A percentile compares a stretch with the other conserved stretches of the same genome.
These are phyloP conservation scores for Bos javanicus DNA, from an alignment of 2,113 vertebrate species.

Conservation along the genomic window DNA sequence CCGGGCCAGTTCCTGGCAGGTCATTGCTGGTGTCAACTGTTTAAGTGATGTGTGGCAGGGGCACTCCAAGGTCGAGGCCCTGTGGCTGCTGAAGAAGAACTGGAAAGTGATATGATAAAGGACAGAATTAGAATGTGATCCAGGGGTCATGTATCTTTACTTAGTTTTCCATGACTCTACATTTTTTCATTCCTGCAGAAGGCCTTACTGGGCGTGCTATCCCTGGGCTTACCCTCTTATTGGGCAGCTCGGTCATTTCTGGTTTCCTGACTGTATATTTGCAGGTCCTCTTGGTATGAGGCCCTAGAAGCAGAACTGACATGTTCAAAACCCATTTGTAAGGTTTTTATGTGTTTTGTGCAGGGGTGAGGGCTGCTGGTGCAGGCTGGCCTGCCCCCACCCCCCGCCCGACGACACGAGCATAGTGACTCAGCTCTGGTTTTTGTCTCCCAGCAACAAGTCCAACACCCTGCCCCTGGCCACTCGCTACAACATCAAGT, in stretches of 20 bases:
- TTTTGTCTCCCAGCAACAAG: slow-evolving; percentile 86
- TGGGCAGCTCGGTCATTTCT: background rate
- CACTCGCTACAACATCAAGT: slow-evolving; percentile 89
- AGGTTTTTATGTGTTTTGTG: background rate
- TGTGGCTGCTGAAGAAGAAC: background rate
- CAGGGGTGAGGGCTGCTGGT: background rate
- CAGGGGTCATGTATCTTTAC: background rate
- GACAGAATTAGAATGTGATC: background rate
- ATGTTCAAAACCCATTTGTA: background rate
- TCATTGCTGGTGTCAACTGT: background rate
- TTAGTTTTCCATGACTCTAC: background rate
- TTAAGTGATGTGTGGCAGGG: background rate
- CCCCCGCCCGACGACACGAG: accelerated
- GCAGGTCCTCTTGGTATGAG: background rate
- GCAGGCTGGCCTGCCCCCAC: accelerated
- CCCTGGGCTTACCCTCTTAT: accelerated
- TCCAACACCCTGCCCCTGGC: slow-evolving; percentile 92
- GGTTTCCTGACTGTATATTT: background rate
- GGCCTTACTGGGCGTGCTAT: accelerated
- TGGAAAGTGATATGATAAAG: accelerated
- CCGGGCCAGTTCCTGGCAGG: background rate
- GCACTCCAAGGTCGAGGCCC: background rate
- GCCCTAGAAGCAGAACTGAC: background rate
- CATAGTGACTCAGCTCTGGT: accelerated
- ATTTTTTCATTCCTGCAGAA: background rate